Evolutionary conservation across 2,113 vertebrate genomes (phyloP), one percentile per base, ranked within the genome.

Genomic region (Chaenocephalus aceratus): DNA sequence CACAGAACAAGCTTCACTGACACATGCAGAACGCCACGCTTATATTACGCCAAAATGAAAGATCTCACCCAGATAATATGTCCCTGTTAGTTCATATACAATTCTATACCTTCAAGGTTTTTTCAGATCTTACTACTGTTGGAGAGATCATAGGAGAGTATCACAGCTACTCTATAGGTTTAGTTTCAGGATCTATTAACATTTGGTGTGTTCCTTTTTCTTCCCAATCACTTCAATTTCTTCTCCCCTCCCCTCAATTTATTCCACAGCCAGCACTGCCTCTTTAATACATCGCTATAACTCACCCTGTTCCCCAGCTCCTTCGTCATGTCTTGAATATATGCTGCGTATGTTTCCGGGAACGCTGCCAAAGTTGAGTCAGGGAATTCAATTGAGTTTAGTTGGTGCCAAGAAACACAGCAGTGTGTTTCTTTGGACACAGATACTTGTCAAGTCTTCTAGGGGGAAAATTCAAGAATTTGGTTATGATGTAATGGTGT

Each of bases 341-440:
- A 80, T 87, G 85, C 26, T 82, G 57, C 72, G 18, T 90, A 84
- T 83, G 79, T 85, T 90, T 89, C 80, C 46, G 73, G 84, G 89
- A 80, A 49, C 0, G 5, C 26, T 10, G 90, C 87, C 89, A 93
- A 85, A 51, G 60, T 82, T 77, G 81, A 88, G 86, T 80, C 58
- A 84, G 77, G 74, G 83, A 91, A 78, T 89, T 85, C 77, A 75
- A 82, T 64, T 69, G 72, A 89, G 77, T 64, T 34, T 66, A 63
- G 8, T 13, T 11, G 5, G 72, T 84, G 88, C 86, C 88, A 92
- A 87, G 69, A 89, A 74, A 86, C 73, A 88, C 78, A 88, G 68
- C 64, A 14, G 65, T 6, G 57, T 71, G 61, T 72, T 80, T 51
- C 75, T 80, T 68, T 68, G 74, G 34, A 85, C 65, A 84, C 64